phyloP scores from a whole-genome alignment of 1,140 invertebrate genomes.

The Lutraria rhynchaena region DNA sequence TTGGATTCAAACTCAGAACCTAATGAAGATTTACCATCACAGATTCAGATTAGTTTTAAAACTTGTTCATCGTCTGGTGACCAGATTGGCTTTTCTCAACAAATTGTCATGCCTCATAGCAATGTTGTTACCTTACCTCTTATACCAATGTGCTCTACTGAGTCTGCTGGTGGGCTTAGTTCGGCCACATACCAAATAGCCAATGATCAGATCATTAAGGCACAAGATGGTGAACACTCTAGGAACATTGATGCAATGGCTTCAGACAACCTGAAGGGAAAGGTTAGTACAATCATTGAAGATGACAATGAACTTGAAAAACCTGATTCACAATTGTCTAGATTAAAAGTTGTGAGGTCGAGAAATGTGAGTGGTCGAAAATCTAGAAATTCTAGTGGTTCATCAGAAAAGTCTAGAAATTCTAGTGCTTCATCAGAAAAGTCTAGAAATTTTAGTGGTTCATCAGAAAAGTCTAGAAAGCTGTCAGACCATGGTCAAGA shows the following conservation, averaged over 20 bases:
- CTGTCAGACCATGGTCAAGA: background rate
- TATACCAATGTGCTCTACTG: background rate
- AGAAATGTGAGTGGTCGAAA: background rate
- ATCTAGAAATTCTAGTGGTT: constrained; percentile 25
- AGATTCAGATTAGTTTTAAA: constrained; percentile 32
- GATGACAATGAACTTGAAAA: background rate
- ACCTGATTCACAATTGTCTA: background rate
- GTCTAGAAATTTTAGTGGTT: constrained; percentile 34
- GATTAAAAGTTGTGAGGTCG: background rate
- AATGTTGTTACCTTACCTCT: constrained; percentile 26
- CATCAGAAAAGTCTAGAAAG: constrained; percentile 16
- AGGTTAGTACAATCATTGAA: background rate
- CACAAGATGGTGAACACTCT: no score
- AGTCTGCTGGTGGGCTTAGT: background rate
- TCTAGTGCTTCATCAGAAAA: constrained; percentile 33
- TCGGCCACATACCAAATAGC: no score
- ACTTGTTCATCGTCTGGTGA: background rate
- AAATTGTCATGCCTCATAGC: background rate
- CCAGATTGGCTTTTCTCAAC: background rate
- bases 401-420: constrained; percentile 32
- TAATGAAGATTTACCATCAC: constrained; percentile 8
- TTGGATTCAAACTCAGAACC: background rate
- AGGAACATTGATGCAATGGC: background rate
- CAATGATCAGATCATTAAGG: no score
- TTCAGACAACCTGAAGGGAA: background rate